Percentiles rank a stretch among this genome's conserved stretches.
Evolutionary conservation across 2,797 vertebrate species (phyloP).

Genomic region (Pseudochirops cupreus): DNA sequence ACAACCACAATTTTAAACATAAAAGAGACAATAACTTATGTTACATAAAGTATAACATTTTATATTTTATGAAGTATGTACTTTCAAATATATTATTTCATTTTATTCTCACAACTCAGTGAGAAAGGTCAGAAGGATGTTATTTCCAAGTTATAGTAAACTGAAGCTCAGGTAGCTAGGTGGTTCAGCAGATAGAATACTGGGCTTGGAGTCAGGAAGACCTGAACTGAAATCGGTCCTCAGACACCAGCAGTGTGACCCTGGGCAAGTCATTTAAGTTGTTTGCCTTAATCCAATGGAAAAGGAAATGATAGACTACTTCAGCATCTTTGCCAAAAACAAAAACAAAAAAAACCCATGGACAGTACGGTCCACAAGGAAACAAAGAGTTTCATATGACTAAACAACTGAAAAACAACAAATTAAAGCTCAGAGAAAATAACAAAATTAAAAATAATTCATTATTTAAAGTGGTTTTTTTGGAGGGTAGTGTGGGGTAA

Average conservation of each 20-base stretch:
- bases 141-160: neutral
- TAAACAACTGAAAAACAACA: neutral
- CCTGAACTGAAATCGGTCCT: neutral
- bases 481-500: neutral
- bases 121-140: neutral
- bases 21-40: neutral
- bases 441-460: neutral
- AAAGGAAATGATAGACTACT: neutral
- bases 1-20: slow-evolving; percentile 39
- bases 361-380: too few species aligned
- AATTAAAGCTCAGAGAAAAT: neutral
- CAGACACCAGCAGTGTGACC: neutral
- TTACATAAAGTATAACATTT: neutral
- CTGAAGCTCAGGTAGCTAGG: too few species aligned
- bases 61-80: neutral
- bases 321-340: neutral
- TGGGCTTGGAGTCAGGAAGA: neutral
- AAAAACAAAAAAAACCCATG: neutral
- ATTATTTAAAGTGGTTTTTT: neutral
- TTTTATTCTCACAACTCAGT: neutral
- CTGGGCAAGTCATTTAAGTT: neutral
- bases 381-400: neutral
- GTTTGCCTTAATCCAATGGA: neutral
- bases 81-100: neutral
- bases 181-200: neutral